Evolutionary conservation across 2,888 invertebrate genomes (phyloP).

Genomic region (Pardosa pseudoannulata): DNA sequence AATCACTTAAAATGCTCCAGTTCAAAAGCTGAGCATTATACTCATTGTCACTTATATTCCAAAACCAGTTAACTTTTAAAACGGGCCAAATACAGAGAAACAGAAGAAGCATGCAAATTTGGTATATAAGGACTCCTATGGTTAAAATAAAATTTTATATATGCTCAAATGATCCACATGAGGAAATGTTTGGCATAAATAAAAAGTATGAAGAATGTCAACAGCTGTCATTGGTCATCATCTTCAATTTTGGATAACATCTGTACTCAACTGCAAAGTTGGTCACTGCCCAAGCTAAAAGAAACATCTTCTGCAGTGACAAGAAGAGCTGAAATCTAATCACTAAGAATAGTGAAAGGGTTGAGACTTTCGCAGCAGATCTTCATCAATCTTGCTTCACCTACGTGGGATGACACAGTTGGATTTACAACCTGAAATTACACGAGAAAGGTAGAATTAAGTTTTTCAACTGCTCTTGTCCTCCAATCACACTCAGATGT

Average conservation of each 20-base stretch:
- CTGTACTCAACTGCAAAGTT: constrained; percentile 39
- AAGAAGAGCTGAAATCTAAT: constrained; percentile 71
- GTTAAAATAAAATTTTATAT: background rate
- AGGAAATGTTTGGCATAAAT: background rate
- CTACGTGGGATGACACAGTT: constrained; percentile 60
- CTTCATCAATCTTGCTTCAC: constrained; percentile 70
- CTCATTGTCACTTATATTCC: background rate
- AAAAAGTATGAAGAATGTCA: background rate
- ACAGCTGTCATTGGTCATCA: constrained; percentile 27
- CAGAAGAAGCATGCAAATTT: background rate
- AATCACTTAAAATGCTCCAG: constrained; percentile 8
- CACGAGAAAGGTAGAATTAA: constrained; percentile 72
- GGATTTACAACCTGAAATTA: constrained; percentile 71
- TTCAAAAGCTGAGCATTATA: too few relatives aligned
- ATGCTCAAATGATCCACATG: background rate
- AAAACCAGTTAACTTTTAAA: constrained; percentile 12
- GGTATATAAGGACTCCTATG: background rate
- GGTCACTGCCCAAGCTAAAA: constrained; percentile 66
- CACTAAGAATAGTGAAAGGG: constrained; percentile 72
- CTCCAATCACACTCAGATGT: constrained; percentile 68
- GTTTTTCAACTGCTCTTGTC: constrained; percentile 71
- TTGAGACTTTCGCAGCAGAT: constrained; percentile 24
- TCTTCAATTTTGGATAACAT: constrained; percentile 39
- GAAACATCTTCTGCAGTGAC: constrained; percentile 63
- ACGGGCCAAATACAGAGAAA: constrained; percentile 18